phyloP scores from a whole-genome alignment of 2,888 invertebrate species.

The Lagria hirta region DNA sequence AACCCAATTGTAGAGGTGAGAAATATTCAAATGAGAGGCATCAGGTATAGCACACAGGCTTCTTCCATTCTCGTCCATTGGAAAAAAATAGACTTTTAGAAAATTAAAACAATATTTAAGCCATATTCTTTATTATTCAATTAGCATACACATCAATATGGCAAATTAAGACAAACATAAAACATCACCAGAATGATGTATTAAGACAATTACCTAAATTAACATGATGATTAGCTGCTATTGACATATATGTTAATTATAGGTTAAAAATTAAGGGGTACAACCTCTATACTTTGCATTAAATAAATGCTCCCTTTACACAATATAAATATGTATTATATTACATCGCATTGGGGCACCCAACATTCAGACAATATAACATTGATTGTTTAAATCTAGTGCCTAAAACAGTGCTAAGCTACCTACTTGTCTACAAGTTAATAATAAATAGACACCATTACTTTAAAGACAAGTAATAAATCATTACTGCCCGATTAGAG shows the following conservation, averaged over 20 bases:
- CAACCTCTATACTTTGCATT: conserved; percentile 92
- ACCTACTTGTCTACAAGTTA: no score
- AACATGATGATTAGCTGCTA: conserved; percentile 41
- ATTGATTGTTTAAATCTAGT: conserved; percentile 32
- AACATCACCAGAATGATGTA: conserved; percentile 13
- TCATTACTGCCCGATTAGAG: conserved; percentile 30
- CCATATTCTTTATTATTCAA: conserved; percentile 36
- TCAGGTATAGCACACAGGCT: no score
- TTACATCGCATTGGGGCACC: conserved; percentile 26
- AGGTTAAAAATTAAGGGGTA: conserved; percentile 53
- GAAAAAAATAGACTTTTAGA: background rate
- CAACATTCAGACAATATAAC: conserved; percentile 19
- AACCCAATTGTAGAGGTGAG: no score
- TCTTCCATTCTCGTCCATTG: no score
- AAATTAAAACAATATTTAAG: conserved; percentile 6
- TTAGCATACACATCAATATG: conserved; percentile 54
- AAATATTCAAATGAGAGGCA: no score
- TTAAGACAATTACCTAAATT: no score
- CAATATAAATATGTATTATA: conserved; percentile 55
- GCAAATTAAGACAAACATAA: conserved; percentile 21
- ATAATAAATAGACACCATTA: conserved; percentile 33
- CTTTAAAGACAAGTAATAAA: conserved; percentile 32
- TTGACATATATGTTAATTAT: conserved; percentile 56
- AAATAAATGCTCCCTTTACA: conserved; percentile 84
- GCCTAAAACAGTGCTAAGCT: conserved; percentile 45